Evolutionary conservation across 2,888 invertebrate species (phyloP).

Genomic region (Busseola fusca): DNA sequence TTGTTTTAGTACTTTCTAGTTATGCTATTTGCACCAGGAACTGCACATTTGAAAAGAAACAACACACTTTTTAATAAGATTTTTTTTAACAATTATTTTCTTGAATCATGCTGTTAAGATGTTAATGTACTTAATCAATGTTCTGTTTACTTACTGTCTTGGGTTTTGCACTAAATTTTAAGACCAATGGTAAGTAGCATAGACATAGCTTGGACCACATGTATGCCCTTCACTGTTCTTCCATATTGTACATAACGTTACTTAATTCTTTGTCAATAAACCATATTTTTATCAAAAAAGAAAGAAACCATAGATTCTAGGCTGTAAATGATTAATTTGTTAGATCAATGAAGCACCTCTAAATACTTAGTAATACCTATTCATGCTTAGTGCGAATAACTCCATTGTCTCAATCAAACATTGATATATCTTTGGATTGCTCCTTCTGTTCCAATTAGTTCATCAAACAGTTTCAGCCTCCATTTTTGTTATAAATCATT

Average conservation of each 20-base stretch:
- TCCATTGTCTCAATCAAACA: not conserved
- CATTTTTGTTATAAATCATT: conserved; percentile 8
- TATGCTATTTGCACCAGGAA: conserved; percentile 56
- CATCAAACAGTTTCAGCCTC: conserved; percentile 24
- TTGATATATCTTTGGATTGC: conserved; percentile 3
- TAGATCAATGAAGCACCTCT: not conserved
- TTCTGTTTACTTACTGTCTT: conserved; percentile 55
- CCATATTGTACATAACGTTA: conserved; percentile 46
- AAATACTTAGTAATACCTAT: not conserved
- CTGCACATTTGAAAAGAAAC: conserved; percentile 47
- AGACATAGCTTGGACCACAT: conserved; percentile 63
- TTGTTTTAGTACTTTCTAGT: conserved; percentile 54
- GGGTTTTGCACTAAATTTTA: conserved; percentile 68
- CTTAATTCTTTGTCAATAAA: not conserved
- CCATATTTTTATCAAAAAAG: conserved; percentile 4
- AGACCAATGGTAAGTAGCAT: conserved; percentile 65
- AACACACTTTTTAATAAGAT: conserved; percentile 15
- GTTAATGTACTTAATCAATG: conserved; percentile 72
- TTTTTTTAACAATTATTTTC: conserved; percentile 29
- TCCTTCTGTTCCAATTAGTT: conserved; percentile 11
- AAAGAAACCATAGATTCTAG: not conserved
- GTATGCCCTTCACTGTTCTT: conserved; percentile 58
- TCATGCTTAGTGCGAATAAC: conserved; percentile 3
- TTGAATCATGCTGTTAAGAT: conserved; percentile 45
- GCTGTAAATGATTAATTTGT: conserved; percentile 5